These are phyloP conservation scores for Seriola quinqueradiata DNA, from an alignment of 2,113 vertebrate species.

Conservation along the genomic window DNA sequence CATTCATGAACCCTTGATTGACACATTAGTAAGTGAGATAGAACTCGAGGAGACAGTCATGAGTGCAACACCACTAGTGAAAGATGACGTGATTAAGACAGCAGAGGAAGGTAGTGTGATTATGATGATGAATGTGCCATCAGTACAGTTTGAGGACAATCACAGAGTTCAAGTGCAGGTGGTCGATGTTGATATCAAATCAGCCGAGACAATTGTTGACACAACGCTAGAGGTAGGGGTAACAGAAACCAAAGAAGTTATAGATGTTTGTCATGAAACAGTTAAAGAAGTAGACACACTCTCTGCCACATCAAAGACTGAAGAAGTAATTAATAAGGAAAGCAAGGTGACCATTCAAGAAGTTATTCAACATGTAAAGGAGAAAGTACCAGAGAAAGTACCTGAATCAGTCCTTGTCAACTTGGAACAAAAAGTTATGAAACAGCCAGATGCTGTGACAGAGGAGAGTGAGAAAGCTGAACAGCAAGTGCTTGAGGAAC, in stretches of 20 bases:
- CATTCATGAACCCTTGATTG: conserved; percentile 47
- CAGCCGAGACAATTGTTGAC: conserved; percentile 43
- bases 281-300: not conserved
- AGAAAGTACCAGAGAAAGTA: conserved; percentile 62
- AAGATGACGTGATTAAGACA: conserved; percentile 42
- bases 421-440: conserved; percentile 12
- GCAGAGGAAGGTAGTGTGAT: conserved; percentile 43
- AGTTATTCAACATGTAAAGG: conserved; percentile 81
- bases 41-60: conserved; percentile 67
- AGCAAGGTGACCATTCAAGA: conserved; percentile 78
- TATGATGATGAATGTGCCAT: conserved; percentile 38
- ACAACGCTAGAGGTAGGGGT: conserved; percentile 55
- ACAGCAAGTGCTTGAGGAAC: conserved; percentile 16
- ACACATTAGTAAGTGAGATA: conserved; percentile 49
- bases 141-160: conserved; percentile 39
- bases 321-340: conserved; percentile 72
- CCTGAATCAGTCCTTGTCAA: conserved; percentile 43
- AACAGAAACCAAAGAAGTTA: conserved; percentile 37
- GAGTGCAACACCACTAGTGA: conserved; percentile 13
- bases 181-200: conserved; percentile 41
- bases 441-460: conserved; percentile 5
- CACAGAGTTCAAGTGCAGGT: conserved; percentile 55
- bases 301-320: conserved; percentile 27
- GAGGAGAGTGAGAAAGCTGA: conserved; percentile 24
- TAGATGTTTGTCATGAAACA: conserved; percentile 53